Base-by-base conservation (phyloP, 2,113 vertebrate species). In the Glareola pratincola region DNA sequence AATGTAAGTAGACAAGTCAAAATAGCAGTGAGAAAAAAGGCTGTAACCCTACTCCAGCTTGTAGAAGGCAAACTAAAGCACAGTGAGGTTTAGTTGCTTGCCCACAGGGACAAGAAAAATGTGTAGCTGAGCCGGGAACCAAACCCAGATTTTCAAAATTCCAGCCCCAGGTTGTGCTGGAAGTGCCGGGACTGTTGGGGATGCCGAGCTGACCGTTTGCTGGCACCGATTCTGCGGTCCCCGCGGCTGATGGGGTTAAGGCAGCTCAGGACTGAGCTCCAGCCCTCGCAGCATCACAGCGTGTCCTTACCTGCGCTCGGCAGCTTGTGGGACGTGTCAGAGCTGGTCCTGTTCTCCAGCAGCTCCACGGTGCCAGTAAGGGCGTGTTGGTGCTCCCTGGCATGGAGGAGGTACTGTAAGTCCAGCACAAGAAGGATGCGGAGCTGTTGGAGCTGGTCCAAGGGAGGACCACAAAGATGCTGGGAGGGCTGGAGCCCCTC, bases 1-100 rank as follows among this genome's bases (percentile, higher is more conserved):
- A 94, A 92, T 87, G 76, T n/a, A 73, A 94, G 94, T 36, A 94
- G 96, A 95, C 92, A 85, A 96, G 94, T 89, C 86, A 94, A 97
- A 95, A 88, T 32, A 91, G 62, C 27, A 59, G 77, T 59, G 84
- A 94, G 71, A 17, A 75, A 84, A 96, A 72, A 75, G 66, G 37
- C 90, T 95, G 88, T 90, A 96, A 94, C 78, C 69, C 60, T 57
- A 90, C 90, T 83, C 78, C 75, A 39, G 57, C 54, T 83, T 73
- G 54, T 43, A 45, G 32, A 69, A 68, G 62, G 69, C 74, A 74
- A 94, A 85, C 17, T n/a, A 47, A 69, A 88, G 79, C 60, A 36
- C 24, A 41, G 67, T 1, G 8, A 79, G 41, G 32, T 72, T 94
- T 53, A 90, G 63, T 59, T 1, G 5, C 74, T 86, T 85, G 66